Evolutionary conservation across 2,113 vertebrate genomes (phyloP).

Genomic region (Ceuthmochares aereus): DNA sequence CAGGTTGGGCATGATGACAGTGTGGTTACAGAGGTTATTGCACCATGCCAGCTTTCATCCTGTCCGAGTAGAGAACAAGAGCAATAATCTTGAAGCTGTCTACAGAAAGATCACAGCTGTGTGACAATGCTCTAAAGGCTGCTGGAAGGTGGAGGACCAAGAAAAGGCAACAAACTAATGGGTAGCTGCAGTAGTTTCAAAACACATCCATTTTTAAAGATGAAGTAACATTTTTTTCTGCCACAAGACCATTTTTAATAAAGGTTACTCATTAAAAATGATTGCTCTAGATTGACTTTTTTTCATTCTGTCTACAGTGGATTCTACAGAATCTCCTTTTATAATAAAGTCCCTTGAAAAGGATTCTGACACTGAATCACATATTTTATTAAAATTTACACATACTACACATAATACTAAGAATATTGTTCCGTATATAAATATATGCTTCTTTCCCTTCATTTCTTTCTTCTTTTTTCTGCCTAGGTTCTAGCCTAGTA

Average conservation of each 20-base stretch:
- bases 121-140: background rate
- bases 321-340: background rate
- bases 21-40: background rate
- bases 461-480: background rate
- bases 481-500: fast-evolving
- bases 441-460: background rate
- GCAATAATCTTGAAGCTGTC: background rate
- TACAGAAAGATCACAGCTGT: background rate
- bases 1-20: background rate
- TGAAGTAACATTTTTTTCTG: background rate
- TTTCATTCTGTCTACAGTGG: background rate
- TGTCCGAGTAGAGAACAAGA: background rate
- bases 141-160: background rate
- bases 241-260: background rate
- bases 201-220: fast-evolving
- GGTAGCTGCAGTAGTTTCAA: background rate
- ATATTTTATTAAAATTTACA: background rate
- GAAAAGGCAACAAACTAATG: background rate
- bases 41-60: background rate
- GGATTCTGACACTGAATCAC: background rate
- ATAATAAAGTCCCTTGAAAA: background rate
- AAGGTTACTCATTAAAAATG: background rate
- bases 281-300: background rate
- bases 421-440: background rate
- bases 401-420: background rate